Base-by-base conservation (phyloP, 2,888 invertebrate genomes). In the Noctua janthina region DNA sequence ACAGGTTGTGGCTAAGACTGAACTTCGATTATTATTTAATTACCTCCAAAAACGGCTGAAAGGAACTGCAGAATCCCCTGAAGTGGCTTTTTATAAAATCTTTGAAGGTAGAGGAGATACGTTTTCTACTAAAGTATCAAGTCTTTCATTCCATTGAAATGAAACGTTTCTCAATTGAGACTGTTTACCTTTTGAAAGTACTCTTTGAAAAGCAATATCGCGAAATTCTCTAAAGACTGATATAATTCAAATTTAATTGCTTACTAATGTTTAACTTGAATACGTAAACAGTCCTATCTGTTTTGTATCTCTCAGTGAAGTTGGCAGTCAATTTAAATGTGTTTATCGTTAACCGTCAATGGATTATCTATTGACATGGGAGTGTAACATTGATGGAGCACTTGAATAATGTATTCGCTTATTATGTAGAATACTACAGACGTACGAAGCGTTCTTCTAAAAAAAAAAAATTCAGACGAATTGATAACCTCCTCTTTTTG, bases 211-310 rank as follows among this genome's bases (percentile, higher is more conserved):
- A 39, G 69, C 54, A 81, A 82, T n/a, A 81, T 46, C 15, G 64
- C 29, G 7, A 74, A 67, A 75, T 46, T 35, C 75, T n/a, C n/a
- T 46, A 29, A 62, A 56, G 23, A 76, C 54, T 82, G 69, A 70
- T 54, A 81, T 49, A 64, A 81, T 76, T 81, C 64, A 20, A 76
- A 69, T 76, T 56, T 82, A 70, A 76, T 81, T 82, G 76, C 82
- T 3, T 39, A 69, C 15, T 6, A 43, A 64, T 76, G 69, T 81
- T 81, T 81, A 15, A 76, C 39, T 82, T 76, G 29, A 39, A 10
- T 49, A 29, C 46, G 29, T 82, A 49, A 81, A 74, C 39, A 64
- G 54, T 46, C 6, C 8, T 56, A 49, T 67, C 56, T 46, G 54
- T 76, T 62, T 78, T 54, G 51, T 23, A 56, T 69, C 68, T 62